A percentile compares a stretch with the other conserved stretches of the same genome.
Evolutionary conservation across 2,888 invertebrate genomes (phyloP).

Genomic region (Hirudinaria manillensis): DNA sequence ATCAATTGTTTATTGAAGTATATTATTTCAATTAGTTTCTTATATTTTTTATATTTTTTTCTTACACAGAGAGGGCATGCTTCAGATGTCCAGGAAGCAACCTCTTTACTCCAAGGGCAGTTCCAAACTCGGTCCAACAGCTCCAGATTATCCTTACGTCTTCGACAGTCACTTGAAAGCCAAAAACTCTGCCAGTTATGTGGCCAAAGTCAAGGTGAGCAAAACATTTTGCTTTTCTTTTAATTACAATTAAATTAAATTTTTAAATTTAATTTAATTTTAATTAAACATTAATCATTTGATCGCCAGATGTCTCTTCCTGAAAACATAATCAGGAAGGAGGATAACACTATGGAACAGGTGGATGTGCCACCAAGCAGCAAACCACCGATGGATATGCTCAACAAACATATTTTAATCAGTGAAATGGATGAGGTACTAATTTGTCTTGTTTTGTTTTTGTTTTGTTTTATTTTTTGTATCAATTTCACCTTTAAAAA

Average conservation of each 20-base stretch:
- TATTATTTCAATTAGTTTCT: too few species aligned
- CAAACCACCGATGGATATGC: constrained; percentile 45
- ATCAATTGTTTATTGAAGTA: too few species aligned
- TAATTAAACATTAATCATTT: background rate
- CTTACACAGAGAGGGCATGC: constrained; percentile 51
- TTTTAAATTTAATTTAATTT: background rate
- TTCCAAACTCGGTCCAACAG: constrained; percentile 48
- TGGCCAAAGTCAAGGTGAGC: constrained; percentile 66
- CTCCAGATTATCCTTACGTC: constrained; percentile 71
- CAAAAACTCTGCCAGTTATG: constrained; percentile 67
- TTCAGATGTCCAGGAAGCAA: constrained; percentile 47
- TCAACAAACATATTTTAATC: constrained; percentile 45
- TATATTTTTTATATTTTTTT: constrained; percentile 37
- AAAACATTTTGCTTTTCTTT: too few species aligned
- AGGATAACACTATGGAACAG: constrained; percentile 74
- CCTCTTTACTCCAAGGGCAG: constrained; percentile 44
- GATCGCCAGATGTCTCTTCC: constrained; percentile 65
- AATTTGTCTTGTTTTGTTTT: too few species aligned
- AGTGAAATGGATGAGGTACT: constrained; percentile 50
- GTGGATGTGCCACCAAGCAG: constrained; percentile 60
- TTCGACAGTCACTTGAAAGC: constrained; percentile 73
- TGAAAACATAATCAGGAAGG: constrained; percentile 68
- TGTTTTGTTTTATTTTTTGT: too few species aligned
- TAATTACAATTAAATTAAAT: too few species aligned
- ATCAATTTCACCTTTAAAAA: too few species aligned